Evolutionary conservation across 2,113 vertebrate species (phyloP), one percentile per base, ranked within the genome.

Genomic region (Pagrus major): DNA sequence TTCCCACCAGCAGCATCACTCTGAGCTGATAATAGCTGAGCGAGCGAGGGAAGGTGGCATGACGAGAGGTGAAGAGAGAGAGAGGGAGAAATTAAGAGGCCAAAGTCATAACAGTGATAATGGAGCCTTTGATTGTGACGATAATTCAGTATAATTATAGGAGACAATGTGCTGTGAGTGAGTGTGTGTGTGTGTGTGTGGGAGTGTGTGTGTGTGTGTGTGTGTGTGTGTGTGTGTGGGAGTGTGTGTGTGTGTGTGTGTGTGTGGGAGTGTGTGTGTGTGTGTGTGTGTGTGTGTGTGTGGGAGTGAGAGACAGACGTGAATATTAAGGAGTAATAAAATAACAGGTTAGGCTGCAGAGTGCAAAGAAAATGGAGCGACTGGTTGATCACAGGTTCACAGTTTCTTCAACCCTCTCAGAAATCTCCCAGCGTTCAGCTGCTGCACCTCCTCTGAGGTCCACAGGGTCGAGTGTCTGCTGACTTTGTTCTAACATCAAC

Each of bases 121-220:
- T 86, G 71, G 73, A 85, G 70, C 81, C 76, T 78, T 75, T 84
- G 83, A 88, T 89, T 85, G 86, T 72, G 66, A 86, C 61, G 69
- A 87, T 86, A 70, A 86, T 84, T 75, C 64, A 69, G 59, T 73
- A 58, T 78, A 86, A 88, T 89, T 84, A 84, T n/a, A 56, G 55
- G 75, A 75, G 51, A 61, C 68, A 60, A 15, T 67, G 75, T 61
- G 64, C 37, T 52, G 37, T 33, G 77, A 37, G 42, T 59, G 21
- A 2, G 8, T 1, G 41, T 60, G 52, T 83, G 60, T 51, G 74
- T 59, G 60, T 65, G 31, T 47, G 47, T 44, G 47, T 60, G 70
- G 60, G 56, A 27, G 42, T 71, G 52, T 71, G 35, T 54, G 33
- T 54, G 66, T 54, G 47, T 20, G 66, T 21, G 33, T 37, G 63